Evolutionary conservation across 2,888 invertebrate genomes (phyloP).

Genomic region (Melipona beecheii): DNA sequence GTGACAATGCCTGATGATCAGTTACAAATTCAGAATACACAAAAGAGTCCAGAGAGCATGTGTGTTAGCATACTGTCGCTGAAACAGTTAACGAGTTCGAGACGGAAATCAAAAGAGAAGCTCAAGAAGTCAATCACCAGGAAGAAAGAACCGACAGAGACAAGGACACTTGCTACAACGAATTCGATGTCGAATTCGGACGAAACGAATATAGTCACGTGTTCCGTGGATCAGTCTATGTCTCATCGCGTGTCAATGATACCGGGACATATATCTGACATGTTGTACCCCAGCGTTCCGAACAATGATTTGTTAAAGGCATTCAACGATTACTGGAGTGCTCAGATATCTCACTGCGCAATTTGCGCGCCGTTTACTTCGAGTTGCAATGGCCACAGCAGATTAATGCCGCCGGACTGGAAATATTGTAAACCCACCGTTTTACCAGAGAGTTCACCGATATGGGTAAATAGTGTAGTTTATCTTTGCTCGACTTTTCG

Average conservation of each 20-base stretch:
- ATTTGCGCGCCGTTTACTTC: slow-evolving; percentile 86
- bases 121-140: slow-evolving; percentile 60
- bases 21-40: slow-evolving; percentile 1
- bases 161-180: background rate
- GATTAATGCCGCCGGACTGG: slow-evolving; percentile 81
- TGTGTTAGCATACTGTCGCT: slow-evolving; percentile 23
- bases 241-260: slow-evolving; percentile 62
- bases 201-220: background rate
- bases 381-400: slow-evolving; percentile 73
- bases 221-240: slow-evolving; percentile 27
- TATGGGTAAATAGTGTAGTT: slow-evolving; percentile 77
- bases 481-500: background rate
- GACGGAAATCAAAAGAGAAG: slow-evolving; percentile 71
- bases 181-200: background rate
- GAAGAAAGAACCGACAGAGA: slow-evolving; percentile 51
- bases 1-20: background rate
- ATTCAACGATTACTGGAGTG: slow-evolving; percentile 85
- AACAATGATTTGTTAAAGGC: slow-evolving; percentile 83
- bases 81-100: slow-evolving; percentile 45
- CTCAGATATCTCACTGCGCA: slow-evolving; percentile 86
- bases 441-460: slow-evolving; percentile 82
- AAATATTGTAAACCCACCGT: slow-evolving; percentile 79
- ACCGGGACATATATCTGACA: slow-evolving; percentile 80
- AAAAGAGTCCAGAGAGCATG: slow-evolving; percentile 17
- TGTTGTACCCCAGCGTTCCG: slow-evolving; percentile 83